phyloP scores from a whole-genome alignment of 2,113 vertebrate species.

The Sebastes fasciatus region DNA sequence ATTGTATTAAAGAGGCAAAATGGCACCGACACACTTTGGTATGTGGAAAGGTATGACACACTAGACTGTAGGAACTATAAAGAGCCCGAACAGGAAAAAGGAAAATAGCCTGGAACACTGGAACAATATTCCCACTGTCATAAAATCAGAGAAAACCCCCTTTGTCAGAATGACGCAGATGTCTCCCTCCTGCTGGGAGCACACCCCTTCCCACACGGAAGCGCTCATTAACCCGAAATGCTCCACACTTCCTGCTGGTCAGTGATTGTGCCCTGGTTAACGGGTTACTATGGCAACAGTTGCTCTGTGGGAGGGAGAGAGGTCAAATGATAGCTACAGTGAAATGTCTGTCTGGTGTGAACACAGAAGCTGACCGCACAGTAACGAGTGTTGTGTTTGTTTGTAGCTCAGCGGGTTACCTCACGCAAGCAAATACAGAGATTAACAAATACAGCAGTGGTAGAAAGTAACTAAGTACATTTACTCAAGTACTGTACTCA shows the following conservation, averaged over 20 bases:
- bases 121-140: conserved; percentile 60
- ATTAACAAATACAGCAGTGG: neutral
- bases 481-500: neutral
- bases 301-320: conserved; percentile 34
- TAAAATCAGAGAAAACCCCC: conserved; percentile 74
- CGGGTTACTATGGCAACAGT: conserved; percentile 35
- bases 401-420: neutral
- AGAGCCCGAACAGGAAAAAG: conserved; percentile 28
- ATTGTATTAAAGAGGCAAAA: neutral
- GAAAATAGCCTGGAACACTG: conserved; percentile 14
- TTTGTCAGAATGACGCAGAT: conserved; percentile 63
- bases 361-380: neutral
- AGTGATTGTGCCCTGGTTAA: conserved; percentile 44
- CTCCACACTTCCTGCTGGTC: conserved; percentile 61
- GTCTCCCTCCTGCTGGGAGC: conserved; percentile 67
- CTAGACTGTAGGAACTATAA: conserved; percentile 19
- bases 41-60: conserved; percentile 11
- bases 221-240: conserved; percentile 65
- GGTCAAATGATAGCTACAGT: conserved; percentile 31
- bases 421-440: neutral
- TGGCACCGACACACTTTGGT: neutral
- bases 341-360: neutral
- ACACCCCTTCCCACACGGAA: conserved; percentile 60
- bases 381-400: conserved; percentile 1
- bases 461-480: neutral